Base-by-base conservation (phyloP, 1,140 invertebrate genomes). In the Heliconius melpomene region DNA sequence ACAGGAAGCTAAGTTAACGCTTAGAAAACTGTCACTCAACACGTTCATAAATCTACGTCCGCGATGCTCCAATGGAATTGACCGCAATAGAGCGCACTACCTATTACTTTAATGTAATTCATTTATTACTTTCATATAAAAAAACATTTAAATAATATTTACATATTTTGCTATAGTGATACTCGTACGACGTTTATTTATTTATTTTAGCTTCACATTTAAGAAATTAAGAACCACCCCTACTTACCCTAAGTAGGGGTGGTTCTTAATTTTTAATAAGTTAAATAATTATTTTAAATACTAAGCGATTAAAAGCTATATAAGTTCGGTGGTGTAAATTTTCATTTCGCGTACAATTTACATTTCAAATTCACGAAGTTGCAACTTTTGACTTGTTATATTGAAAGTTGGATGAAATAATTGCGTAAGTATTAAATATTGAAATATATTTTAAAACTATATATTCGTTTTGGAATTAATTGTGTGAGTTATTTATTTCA, bases 1-100 rank as follows among this genome's bases (percentile, higher is more conserved):
- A 66, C 60, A 66, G 26, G 60, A 66, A 66, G 60, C 60, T 29
- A 66, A 29, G 60, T 26, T 29, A 66, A 66, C n/a, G 60, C 23
- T 66, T 66, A 66, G 60, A 29, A 66, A 29, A 29, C 60, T 66
- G 60, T 66, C 60, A 66, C 23, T 66, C 60, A 66, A 66, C 60
- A 29, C 13, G 60, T 26, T 66, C 60, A 66, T 66, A 66, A 66
- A 66, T 66, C 60, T 29, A 66, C 13, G 60, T 66, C 60, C 26
- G 26, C 26, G 26, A 66, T 66, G 16, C 60, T 23, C 60, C 60
- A 66, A 66, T 66, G 60, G 60, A 66, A 66, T 66, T 66, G 60
- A 66, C 60, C 60, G 23, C 60, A 66, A 66, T 29, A 66, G 23
- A 29, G 60, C 26, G 23, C 3, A n/a, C 60, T 66, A 66, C 60